Evolutionary conservation across 2,113 vertebrate genomes (phyloP).

Genomic region (Myxocyprinus asiaticus): DNA sequence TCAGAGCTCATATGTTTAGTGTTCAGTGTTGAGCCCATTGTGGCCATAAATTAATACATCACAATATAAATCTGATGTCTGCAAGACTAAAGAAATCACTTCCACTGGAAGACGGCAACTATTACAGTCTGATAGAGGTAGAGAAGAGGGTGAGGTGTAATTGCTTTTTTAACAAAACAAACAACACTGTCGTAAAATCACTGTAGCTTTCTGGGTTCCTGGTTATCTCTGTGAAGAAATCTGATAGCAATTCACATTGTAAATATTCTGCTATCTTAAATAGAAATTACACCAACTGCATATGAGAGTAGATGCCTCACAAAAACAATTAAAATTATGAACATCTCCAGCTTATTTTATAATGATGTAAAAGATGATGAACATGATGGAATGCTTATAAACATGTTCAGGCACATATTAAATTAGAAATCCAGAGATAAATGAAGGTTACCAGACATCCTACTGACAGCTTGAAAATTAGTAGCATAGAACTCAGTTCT

Average conservation of each 20-base stretch:
- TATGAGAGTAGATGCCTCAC: background rate
- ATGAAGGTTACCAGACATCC: background rate
- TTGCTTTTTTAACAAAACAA: slow-evolving; percentile 46
- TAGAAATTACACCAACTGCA: background rate
- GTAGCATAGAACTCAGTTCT: too few relatives aligned
- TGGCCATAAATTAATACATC: slow-evolving; percentile 50
- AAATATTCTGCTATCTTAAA: background rate
- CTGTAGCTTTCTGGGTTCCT: slow-evolving; percentile 26
- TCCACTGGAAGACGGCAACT: slow-evolving; percentile 42
- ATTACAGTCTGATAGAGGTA: slow-evolving; percentile 21
- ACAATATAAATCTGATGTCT: slow-evolving; percentile 46
- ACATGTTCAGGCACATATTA: background rate
- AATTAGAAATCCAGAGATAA: background rate
- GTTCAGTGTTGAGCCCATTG: slow-evolving; percentile 35
- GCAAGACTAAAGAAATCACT: slow-evolving; percentile 47
- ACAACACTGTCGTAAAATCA: slow-evolving; percentile 13
- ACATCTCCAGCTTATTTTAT: slow-evolving; percentile 2
- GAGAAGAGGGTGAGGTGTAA: slow-evolving; percentile 14
- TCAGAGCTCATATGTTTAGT: slow-evolving; percentile 19
- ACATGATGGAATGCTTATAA: background rate
- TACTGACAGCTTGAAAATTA: too few relatives aligned
- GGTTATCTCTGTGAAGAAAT: slow-evolving; percentile 41
- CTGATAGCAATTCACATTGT: slow-evolving; percentile 27
- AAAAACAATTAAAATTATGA: background rate
- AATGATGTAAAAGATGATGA: background rate